Percentiles rank a stretch among this genome's conserved stretches.
These are phyloP conservation scores for Drosophila ironensis DNA, from an alignment of 1,140 invertebrate species.

Conservation along the genomic window DNA sequence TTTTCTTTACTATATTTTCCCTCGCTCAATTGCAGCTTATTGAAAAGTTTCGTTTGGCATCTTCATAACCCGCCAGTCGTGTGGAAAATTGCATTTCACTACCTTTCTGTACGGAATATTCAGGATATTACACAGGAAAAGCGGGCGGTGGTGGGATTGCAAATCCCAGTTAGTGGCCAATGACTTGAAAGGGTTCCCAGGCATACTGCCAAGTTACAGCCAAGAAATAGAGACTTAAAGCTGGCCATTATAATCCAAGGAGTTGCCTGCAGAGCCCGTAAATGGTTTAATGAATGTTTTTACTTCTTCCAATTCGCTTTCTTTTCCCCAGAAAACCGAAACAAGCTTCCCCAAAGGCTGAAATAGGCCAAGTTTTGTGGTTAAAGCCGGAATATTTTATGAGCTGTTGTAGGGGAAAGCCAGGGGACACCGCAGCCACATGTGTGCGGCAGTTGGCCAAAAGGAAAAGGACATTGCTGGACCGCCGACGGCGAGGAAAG, in stretches of 20 bases:
- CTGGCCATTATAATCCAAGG: slow-evolving; percentile 29
- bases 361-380: slow-evolving; percentile 36
- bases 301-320: background rate
- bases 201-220: slow-evolving; percentile 55
- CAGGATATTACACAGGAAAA: background rate
- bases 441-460: slow-evolving; percentile 27
- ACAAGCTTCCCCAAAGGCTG: background rate
- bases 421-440: background rate
- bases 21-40: slow-evolving; percentile 51
- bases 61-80: slow-evolving; percentile 45
- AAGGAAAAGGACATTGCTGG: slow-evolving; percentile 26
- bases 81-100: slow-evolving; percentile 73
- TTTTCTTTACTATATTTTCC: background rate
- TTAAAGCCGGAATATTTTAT: slow-evolving; percentile 15
- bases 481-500: slow-evolving; percentile 53
- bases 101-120: slow-evolving; percentile 23
- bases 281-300: slow-evolving; percentile 59
- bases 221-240: slow-evolving; percentile 20
- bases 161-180: slow-evolving; percentile 58
- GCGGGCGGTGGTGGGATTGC: background rate
- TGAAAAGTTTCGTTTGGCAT: slow-evolving; percentile 22
- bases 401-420: background rate
- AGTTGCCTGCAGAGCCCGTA: slow-evolving; percentile 53
- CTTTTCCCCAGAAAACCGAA: background rate
- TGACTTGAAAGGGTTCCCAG: slow-evolving; percentile 67